Evolutionary conservation across 2,797 vertebrate genomes (phyloP), one percentile per base, ranked within the genome.

Genomic region (Mallotus villosus): DNA sequence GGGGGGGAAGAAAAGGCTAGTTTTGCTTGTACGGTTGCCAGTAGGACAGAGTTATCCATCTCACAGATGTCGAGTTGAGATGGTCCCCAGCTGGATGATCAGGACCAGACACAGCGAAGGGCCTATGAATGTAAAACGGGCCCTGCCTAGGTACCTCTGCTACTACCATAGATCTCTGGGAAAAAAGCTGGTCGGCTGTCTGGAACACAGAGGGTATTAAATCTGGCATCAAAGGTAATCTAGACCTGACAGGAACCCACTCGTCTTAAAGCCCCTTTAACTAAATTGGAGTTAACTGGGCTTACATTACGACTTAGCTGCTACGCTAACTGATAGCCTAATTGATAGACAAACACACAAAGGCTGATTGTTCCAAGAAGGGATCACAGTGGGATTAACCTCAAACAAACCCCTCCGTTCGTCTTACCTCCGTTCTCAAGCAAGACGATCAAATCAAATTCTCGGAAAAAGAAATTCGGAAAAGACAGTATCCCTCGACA

Each of bases 401-500:
- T 79, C 29, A 78, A 68, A 76, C 68, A 73, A 77, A 71, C 69
- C 63, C 63, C 24, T 58, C 67, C 73, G 53, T 60, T 74, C 51
- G 58, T 37, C 27, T 66, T 27, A 66, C 32, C 24, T 79, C 49
- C 46, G 70, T 57, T 72, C 51, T 3, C 17, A 34, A n/a, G 49
- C n/a, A 63, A 76, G 77, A 74, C 0, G 51, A 16, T 53, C 5
- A 11, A 60, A 60, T 14, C 9, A n/a, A 19, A 11, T 69, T 68
- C 75, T 8, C 25, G 17, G 29, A 19, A 8, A 9, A n/a, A 19
- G 6, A 29, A 58, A 70, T 68, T 57, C 63, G 46, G 58, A 58
- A 72, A 76, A 73, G 64, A 77, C 67, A 77, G 55, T 64, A 74
- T 77, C 32, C 32, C 32, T 34, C 8, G 70, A 75, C 79, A 85